Base-by-base conservation (phyloP, 2,113 vertebrate genomes). In the Myocastor coypus region DNA sequence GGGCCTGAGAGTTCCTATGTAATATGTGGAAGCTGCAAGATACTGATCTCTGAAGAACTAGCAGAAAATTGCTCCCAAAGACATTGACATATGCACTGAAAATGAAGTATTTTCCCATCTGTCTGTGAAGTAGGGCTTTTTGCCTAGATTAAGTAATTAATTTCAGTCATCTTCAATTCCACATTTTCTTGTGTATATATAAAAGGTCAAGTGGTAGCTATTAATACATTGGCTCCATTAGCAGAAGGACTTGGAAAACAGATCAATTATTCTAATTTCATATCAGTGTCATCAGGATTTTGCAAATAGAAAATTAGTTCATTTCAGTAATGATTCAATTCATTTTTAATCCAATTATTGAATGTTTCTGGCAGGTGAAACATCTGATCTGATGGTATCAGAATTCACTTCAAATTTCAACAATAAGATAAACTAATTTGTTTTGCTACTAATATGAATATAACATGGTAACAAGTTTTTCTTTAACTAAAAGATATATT, bases 191-290 rank as follows among this genome's bases (percentile, higher is more conserved):
- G 57, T 82, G 22, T 37, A 40, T 46, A 7, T 75, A 93, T 75
- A 77, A 96, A 97, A 95, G 94, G 69, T 96, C 87, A 81, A 87
- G 26, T 87, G 55, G 93, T 69, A 89, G 42, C 83, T 94, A 89
- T 96, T 78, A 96, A 82, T 83, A 61, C 42, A 32, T 84, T 97
- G 87, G 84, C 90, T 96, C 26, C 28, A 37, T 81, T 80, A 73
- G 59, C 59, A 40, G 89, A 93, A 88, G 61, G 92, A 95, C 73
- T 87, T 95, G 94, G 87, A 57, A 97, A 95, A 83, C 42, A 69
- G 55, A 69, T 83, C 81, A 89, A 89, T 4, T 26, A 92, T 87
- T 95, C 83, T 92, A 97, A 93, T 89, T 96, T 95, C 91, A 46
- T 64, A 59, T 92, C 28, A 55, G 55, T 89, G 69, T 93, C 69